Percentiles rank a stretch among this genome's conserved stretches.
Conservation (phyloP, 2,797 vertebrate genomes). For the Halcyon leucocephala region DNA sequence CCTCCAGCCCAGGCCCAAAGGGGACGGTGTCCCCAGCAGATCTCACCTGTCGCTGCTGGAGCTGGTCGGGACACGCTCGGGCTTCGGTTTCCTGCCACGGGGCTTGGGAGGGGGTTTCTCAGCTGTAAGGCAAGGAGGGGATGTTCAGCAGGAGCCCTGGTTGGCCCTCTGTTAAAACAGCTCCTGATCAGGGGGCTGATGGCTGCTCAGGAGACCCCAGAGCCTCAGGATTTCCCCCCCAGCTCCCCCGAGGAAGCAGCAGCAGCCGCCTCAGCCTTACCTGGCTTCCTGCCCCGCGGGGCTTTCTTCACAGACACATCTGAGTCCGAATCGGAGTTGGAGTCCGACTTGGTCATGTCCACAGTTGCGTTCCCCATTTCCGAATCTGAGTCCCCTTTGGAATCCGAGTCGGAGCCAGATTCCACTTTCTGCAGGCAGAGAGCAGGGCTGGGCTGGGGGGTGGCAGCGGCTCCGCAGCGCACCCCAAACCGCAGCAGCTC, state of each 20-base stretch:
- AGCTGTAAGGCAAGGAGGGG: neutral
- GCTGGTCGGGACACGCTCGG: conserved; percentile 83
- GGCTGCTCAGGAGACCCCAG: neutral
- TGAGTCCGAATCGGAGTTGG: conserved; percentile 85
- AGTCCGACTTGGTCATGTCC: conserved; percentile 81
- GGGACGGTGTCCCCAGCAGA: neutral
- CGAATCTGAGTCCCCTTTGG: conserved; percentile 84
- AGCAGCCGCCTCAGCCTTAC: conserved; percentile 48
- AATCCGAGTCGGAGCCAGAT: conserved; percentile 85
- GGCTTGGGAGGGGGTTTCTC: conserved; percentile 92
- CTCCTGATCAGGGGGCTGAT: rapidly evolving
- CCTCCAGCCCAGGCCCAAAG: neutral
- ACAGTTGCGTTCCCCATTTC: conserved; percentile 23
- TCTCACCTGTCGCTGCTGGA: conserved; percentile 93
- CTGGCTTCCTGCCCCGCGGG: conserved; percentile 88
- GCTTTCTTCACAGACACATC: conserved; percentile 89
- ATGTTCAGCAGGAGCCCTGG: neutral
- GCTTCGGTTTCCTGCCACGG: conserved; percentile 88
- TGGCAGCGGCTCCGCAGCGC: neutral
- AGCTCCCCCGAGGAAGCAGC: rapidly evolving
- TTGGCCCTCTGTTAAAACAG: neutral
- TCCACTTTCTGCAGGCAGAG: conserved; percentile 82
- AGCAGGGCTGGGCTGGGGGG: rapidly evolving
- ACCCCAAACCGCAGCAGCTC: neutral
- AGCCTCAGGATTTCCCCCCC: neutral